Base-by-base conservation (phyloP, 2,888 invertebrate species). In the Acleris sparsana region DNA sequence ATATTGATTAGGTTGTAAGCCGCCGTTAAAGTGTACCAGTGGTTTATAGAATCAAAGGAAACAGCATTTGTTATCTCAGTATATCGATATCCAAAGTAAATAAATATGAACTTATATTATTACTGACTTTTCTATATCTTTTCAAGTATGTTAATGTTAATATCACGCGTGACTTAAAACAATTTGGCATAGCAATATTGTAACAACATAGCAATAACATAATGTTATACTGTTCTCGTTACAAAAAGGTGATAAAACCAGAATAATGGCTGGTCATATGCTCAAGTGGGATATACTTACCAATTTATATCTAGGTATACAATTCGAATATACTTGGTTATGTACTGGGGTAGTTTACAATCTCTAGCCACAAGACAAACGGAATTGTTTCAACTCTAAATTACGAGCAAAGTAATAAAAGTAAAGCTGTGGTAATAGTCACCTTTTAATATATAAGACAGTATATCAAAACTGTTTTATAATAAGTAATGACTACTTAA, bases 111-210 rank as follows among this genome's bases (percentile, higher is more conserved):
- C 39, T 43, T n/a, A 22, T 43, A 9, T 46, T 9, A 22, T 57
- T 20, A 57, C 57, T 25, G 25, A 43, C 57, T 56, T 46, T n/a
- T 46, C 22, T 17, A 11, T n/a, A 49, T 25, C 33, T 7, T 46
- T 25, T 33, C 17, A 59, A 59, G 58, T 59, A 59, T 59, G 58
- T 59, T 49, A 57, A n/a, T 46, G 44, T 57, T 22, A 43, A 33
- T 49, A 20, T 46, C 11, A 29, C 33, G 51, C 49, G 56, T 65
- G 46, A 55, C 29, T 44, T 51, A 49, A 73, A 74, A 73, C 74
- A 73, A 74, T 66, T 68, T 71, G 55, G 39, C 39, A 66, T 64
- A 58, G 71, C 72, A 73, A 71, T 75, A 56, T 51, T 56, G 5
- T n/a, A 49, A n/a, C 13, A 39, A 39, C 11, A 39, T 39, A 39